Evolutionary conservation across 2,888 invertebrate species (phyloP), one percentile per base, ranked within the genome.

Genomic region (Azorinus chamasolen): DNA sequence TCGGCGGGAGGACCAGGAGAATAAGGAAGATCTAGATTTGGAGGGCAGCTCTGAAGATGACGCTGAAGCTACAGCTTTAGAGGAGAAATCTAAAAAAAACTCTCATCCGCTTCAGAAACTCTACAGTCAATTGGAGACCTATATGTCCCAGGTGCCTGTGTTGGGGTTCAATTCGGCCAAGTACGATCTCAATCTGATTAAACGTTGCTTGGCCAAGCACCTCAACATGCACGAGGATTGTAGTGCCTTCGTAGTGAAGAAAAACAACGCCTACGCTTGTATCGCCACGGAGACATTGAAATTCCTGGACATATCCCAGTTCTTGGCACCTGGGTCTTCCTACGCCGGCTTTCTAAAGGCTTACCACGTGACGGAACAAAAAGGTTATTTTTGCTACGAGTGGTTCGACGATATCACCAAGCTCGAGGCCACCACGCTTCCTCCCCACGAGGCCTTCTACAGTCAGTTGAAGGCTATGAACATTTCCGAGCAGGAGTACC

Each of bases 291-390:
- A 46, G 1, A 57, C 16, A 20, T 64, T 80, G 14, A 72, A 62
- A 25, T 72, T 80, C 37, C 43, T 80, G 10, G 79, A 80, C 37
- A 65, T 73, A 16, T 43, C 53, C 2, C 37, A 58, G 8, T 79
- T 66, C 37, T 50, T 79, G 16, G 66, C 75, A n/a, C 61, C 79
- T 12, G 75, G 75, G 1, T 58, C 57, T 14, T 62, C 46, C 14
- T 69, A 77, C 55, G 39, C 64, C 48, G 66, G 53, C 12, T 79
- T 76, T 50, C 27, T 79, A 8, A 68, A 68, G 32, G 80, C 76
- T 1, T 73, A 64, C 25, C 54, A 58, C 3, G 73, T 80, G 1
- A 16, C 14, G 12, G 77, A 74, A 32, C 25, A 27, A 12, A 80
- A 66, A 64, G 73, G 46, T 62, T 59, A 45, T 12, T 59, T 27